Evolutionary conservation across 2,113 vertebrate species (phyloP), one percentile per base, ranked within the genome.

Genomic region (Jaculus jaculus): DNA sequence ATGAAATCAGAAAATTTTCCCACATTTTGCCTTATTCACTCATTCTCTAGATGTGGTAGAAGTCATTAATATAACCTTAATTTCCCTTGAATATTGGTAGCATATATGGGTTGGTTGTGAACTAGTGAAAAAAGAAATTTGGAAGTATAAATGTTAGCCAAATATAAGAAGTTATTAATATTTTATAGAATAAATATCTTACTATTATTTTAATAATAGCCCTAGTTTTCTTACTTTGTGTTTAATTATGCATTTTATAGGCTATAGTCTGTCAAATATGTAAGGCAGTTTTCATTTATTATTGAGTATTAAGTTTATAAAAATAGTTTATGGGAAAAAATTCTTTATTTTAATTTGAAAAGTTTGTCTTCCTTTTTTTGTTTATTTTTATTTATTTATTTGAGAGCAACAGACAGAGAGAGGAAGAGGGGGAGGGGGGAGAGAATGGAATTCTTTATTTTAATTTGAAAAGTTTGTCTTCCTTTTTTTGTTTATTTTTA

Each of bases 61-160:
- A 17, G 4, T 90, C 16, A n/a, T 85, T 91, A 75, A 39, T 71
- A 13, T 32, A 71, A 63, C n/a, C 32, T 32, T 73, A 51, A 54
- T 61, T 91, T 87, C 68, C 51, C 7, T 42, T 83, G 85, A 66
- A 82, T 84, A 42, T 69, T 91, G 20, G 68, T 87, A 17, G 77
- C 34, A 13, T 34, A 37, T 68, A 30, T 75, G 34, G 21, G 34
- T 5, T 83, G 9, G 28, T 60, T 89, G 39, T 74, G 84, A 69
- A 78, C 79, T 84, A 85, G 82, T 63, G 86, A 93, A 87, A 92
- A 15, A 89, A 90, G 37, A 82, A 82, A 75, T 61, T 96, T 82
- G 12, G 15, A 96, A 77, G 92, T 95, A 10, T 75, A 82, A 77
- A 51, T 91, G 37, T 63, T 93, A 65, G 23, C n/a, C 17, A 83